Percentiles rank a stretch among this genome's conserved stretches.
phyloP scores from a whole-genome alignment of 1,140 invertebrate genomes.

The Drosophila bocki region DNA sequence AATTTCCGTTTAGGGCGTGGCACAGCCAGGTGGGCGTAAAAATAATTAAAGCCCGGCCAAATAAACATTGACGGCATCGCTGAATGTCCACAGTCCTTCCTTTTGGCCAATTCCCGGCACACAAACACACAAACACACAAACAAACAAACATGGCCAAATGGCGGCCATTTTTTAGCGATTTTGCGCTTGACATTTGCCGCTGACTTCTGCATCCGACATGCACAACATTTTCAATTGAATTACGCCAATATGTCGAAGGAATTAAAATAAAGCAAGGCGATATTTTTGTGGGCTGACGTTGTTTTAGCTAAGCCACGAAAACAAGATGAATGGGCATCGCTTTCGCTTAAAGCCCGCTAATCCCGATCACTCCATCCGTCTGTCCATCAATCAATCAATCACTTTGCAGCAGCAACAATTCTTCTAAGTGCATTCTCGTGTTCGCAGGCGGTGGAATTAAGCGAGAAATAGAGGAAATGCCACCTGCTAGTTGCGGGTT shows the following conservation, averaged over 20 bases:
- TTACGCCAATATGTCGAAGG: slow-evolving; percentile 41
- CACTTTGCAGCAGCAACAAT: slow-evolving; percentile 22
- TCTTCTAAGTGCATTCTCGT: slow-evolving; percentile 71
- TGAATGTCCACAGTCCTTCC: background rate
- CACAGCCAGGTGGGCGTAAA: slow-evolving; percentile 71
- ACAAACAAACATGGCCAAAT: slow-evolving; percentile 13
- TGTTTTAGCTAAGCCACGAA: slow-evolving; percentile 7
- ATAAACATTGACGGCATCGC: slow-evolving; percentile 55
- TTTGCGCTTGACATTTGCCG: slow-evolving; percentile 48
- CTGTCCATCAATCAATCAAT: slow-evolving; percentile 60
- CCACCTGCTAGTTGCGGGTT: slow-evolving; percentile 15
- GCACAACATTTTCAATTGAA: slow-evolving; percentile 45
- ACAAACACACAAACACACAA: background rate
- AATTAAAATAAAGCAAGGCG: background rate
- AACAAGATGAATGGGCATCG: slow-evolving; percentile 27
- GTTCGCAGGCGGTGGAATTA: slow-evolving; percentile 45
- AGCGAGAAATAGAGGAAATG: slow-evolving; percentile 9
- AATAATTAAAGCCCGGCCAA: slow-evolving; percentile 71
- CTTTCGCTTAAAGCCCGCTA: slow-evolving; percentile 38
- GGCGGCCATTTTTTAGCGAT: slow-evolving; percentile 50
- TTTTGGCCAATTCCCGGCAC: slow-evolving; percentile 13
- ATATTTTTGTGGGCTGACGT: background rate
- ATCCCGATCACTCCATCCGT: slow-evolving; percentile 24
- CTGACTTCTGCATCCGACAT: slow-evolving; percentile 48
- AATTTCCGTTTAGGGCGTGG: slow-evolving; percentile 73